phyloP scores from a whole-genome alignment of 1,140 invertebrate genomes.

The Goniozus legneri region DNA sequence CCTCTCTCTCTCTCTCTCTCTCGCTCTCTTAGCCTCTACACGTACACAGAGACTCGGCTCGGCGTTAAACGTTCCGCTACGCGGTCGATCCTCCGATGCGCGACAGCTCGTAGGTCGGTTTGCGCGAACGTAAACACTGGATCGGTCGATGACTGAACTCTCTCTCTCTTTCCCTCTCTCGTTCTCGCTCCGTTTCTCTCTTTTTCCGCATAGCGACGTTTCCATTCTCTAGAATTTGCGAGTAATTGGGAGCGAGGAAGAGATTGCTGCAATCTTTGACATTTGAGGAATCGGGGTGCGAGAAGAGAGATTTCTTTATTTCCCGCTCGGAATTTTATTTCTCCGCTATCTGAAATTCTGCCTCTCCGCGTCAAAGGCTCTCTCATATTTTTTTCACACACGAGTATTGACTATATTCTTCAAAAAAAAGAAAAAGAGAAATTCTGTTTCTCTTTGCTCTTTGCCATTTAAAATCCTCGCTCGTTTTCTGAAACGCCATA shows the following conservation, averaged over 20 bases:
- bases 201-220: background rate
- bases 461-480: too few relatives aligned
- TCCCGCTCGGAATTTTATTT: too few relatives aligned
- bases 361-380: too few relatives aligned
- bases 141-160: slow-evolving; percentile 11
- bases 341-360: too few relatives aligned
- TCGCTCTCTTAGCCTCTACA: background rate
- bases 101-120: background rate
- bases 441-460: too few relatives aligned
- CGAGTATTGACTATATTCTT: too few relatives aligned
- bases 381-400: too few relatives aligned
- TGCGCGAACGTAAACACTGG: slow-evolving; percentile 2
- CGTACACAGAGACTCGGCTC: background rate
- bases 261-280: background rate
- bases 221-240: too few relatives aligned
- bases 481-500: too few relatives aligned
- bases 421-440: too few relatives aligned
- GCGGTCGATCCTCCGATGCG: slow-evolving; percentile 1
- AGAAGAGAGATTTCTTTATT: background rate
- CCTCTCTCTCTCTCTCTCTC: background rate
- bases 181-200: background rate
- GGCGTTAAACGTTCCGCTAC: background rate
- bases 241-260: too few relatives aligned
- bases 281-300: background rate
- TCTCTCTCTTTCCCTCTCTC: background rate